Conservation (phyloP, 2,888 invertebrate species). For the Hoplodrina blanda region DNA sequence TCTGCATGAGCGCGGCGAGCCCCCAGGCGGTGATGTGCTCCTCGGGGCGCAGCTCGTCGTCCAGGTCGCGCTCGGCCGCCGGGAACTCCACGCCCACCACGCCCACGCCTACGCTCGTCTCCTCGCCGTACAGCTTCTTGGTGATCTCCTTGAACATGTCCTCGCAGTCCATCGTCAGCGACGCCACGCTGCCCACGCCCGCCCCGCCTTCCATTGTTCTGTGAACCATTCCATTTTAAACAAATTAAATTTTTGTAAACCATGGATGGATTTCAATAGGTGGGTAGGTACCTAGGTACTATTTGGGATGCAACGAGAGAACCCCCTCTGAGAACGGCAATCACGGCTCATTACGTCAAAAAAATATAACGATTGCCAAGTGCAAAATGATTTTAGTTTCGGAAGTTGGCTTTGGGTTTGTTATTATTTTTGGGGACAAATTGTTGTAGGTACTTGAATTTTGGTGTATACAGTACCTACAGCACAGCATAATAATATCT, state of each 20-base stretch:
- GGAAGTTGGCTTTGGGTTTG: too few species aligned
- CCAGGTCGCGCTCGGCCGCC: constrained; percentile 87
- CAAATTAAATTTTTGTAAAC: background rate
- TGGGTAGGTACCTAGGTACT: too few species aligned
- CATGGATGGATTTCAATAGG: background rate
- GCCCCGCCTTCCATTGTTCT: constrained; percentile 89
- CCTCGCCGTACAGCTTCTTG: constrained; percentile 97
- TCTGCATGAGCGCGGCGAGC: constrained; percentile 94
- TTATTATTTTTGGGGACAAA: too few species aligned
- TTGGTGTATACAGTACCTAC: too few species aligned
- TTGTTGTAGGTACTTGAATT: too few species aligned
- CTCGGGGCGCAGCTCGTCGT: constrained; percentile 92
- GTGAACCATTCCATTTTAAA: background rate
- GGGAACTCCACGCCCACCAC: constrained; percentile 87
- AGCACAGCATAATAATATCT: too few species aligned
- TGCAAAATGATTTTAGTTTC: too few species aligned
- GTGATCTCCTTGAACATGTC: constrained; percentile 98
- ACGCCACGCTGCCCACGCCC: constrained; percentile 83
- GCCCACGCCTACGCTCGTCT: constrained; percentile 84
- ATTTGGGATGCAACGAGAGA: background rate
- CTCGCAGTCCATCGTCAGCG: constrained; percentile 93
- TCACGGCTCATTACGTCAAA: background rate
- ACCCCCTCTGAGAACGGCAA: background rate
- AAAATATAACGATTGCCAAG: too few species aligned
- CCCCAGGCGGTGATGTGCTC: constrained; percentile 94